A percentile compares a stretch with the other conserved stretches of the same genome.
Conservation (phyloP, 2,797 vertebrate species). For the Hemitrygon akajei region DNA sequence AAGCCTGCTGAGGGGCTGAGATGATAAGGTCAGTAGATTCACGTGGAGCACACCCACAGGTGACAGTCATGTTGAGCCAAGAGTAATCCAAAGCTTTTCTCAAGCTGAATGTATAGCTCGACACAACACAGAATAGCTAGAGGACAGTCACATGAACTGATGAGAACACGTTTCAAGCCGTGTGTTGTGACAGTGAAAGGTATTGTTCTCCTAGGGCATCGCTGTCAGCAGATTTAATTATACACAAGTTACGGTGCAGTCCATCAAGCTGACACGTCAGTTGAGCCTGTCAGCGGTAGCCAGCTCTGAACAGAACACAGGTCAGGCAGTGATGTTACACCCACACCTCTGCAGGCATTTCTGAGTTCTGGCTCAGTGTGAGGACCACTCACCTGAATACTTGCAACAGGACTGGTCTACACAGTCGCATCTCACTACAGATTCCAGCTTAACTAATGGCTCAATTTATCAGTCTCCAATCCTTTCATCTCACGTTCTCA, state of each 20-base stretch:
- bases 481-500: too few species aligned
- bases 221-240: slow-evolving; percentile 13
- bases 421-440: background rate
- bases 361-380: background rate
- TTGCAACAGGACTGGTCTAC: background rate
- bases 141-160: background rate
- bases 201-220: background rate
- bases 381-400: background rate
- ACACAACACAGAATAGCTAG: background rate
- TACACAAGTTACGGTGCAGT: background rate
- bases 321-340: background rate
- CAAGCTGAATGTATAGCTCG: background rate
- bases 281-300: background rate
- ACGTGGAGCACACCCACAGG: background rate
- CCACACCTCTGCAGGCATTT: background rate
- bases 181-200: background rate
- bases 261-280: background rate
- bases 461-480: too few species aligned
- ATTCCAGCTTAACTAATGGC: too few species aligned
- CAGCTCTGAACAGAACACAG: background rate
- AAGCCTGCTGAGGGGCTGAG: background rate
- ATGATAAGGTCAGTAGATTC: background rate
- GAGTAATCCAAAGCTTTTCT: background rate
- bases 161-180: background rate
- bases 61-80: background rate